Evolutionary conservation across 2,888 invertebrate species (phyloP).

Genomic region (Lasioglossum pauxillum): DNA sequence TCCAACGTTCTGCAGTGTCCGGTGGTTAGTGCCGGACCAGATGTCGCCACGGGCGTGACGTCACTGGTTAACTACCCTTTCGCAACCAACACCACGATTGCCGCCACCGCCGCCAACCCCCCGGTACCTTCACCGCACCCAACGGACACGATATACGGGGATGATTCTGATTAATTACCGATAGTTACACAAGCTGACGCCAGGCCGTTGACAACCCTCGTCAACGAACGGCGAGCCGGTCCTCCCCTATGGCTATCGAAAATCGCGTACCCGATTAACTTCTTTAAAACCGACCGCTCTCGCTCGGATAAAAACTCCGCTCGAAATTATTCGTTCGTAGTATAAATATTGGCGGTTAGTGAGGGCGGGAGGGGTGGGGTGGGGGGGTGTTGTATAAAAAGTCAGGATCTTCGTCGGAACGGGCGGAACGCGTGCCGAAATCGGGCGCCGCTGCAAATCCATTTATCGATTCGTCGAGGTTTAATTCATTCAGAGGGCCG

Average conservation of each 20-base stretch:
- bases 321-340: not conserved
- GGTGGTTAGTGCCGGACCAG: constrained; percentile 81
- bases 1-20: constrained; percentile 77
- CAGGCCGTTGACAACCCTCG: constrained; percentile 77
- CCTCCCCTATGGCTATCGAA: constrained; percentile 54
- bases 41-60: constrained; percentile 84
- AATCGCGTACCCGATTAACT: constrained; percentile 53
- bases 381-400: not conserved
- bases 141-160: constrained; percentile 80
- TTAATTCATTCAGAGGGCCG: constrained; percentile 68
- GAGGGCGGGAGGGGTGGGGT: too few relatives aligned
- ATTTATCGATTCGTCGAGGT: constrained; percentile 70
- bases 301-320: not conserved
- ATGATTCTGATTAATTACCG: constrained; percentile 85
- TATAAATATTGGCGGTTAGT: not conserved
- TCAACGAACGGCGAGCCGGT: constrained; percentile 54
- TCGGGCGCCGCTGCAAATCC: constrained; percentile 48
- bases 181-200: constrained; percentile 84
- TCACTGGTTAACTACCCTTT: constrained; percentile 84
- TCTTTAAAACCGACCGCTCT: constrained; percentile 25
- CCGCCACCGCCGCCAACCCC: constrained; percentile 41
- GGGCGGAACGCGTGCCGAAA: not conserved
- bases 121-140: constrained; percentile 58
- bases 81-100: constrained; percentile 63
- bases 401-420: not conserved